Evolutionary conservation across 2,113 vertebrate genomes (phyloP).

Genomic region (Antennarius striatus): DNA sequence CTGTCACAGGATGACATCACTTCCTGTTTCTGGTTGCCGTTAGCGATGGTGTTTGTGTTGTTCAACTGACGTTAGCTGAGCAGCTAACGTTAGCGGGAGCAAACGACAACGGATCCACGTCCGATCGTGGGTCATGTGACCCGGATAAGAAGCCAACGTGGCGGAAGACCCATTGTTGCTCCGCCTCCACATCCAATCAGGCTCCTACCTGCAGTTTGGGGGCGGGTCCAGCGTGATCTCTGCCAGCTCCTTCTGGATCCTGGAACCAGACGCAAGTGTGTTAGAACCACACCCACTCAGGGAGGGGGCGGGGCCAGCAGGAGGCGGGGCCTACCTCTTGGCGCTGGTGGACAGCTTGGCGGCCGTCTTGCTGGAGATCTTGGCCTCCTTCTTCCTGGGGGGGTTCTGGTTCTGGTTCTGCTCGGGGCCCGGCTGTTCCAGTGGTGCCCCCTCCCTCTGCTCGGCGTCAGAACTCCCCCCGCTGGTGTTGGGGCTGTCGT

Average conservation of each 20-base stretch:
- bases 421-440: constrained; percentile 76
- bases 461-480: constrained; percentile 94
- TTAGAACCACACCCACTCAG: no score
- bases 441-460: constrained; percentile 87
- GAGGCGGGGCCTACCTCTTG: constrained; percentile 85
- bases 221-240: constrained; percentile 97
- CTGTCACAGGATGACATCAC: no score
- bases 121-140: no score
- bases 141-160: neutral
- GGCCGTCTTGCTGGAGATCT: constrained; percentile 96
- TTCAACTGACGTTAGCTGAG: no score
- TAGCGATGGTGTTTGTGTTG: no score
- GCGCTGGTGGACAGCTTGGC: constrained; percentile 96
- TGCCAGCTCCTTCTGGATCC: constrained; percentile 97
- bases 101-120: no score
- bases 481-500: constrained; percentile 94
- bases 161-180: no score
- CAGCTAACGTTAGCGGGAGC: no score
- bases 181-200: neutral
- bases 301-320: neutral
- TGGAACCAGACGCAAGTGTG: constrained; percentile 62
- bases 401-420: constrained; percentile 83
- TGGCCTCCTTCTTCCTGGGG: constrained; percentile 95
- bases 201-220: constrained; percentile 92
- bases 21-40: no score